A percentile compares a stretch with the other conserved stretches of the same genome.
These are phyloP conservation scores for Holothuria scabra DNA, from an alignment of 53 echinoderm and acorn worm genomes.

Conservation along the genomic window DNA sequence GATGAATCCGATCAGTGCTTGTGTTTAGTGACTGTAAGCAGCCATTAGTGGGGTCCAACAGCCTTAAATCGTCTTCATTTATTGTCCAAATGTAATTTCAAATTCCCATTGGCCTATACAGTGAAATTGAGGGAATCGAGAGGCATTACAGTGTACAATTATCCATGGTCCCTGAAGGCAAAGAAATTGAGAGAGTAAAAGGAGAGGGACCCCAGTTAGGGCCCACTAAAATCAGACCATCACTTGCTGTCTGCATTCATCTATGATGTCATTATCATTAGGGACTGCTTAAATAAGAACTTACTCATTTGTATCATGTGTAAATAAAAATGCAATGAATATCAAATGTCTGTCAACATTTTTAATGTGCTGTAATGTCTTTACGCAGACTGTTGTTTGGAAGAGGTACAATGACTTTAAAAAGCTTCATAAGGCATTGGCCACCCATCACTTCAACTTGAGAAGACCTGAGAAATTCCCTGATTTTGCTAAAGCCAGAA, in stretches of 20 bases:
- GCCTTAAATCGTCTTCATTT: no score
- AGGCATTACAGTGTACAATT: no score
- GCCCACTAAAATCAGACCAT: no score
- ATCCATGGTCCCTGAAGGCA: no score
- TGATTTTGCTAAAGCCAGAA: constrained; percentile 91
- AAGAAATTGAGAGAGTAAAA: no score
- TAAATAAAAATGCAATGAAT: not conserved
- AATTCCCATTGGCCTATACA: no score
- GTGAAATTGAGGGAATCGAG: no score
- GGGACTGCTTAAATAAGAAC: not conserved
- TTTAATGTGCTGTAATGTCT: not conserved
- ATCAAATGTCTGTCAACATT: not conserved
- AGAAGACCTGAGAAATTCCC: constrained; percentile 94
- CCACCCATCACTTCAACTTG: constrained; percentile 76
- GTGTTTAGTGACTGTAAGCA: no score
- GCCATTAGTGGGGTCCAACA: no score
- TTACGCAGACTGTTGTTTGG: constrained; percentile 73
- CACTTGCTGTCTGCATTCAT: not conserved
- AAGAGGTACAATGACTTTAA: constrained; percentile 99
- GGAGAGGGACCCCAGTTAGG: no score
- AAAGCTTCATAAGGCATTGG: constrained; percentile 84
- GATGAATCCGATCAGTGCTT: no score
- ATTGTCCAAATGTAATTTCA: no score
- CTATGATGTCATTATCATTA: not conserved
- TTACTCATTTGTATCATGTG: not conserved